A percentile compares a stretch with the other conserved stretches of the same genome.
Evolutionary conservation across 2,797 vertebrate genomes (phyloP).

Genomic region (Neosilurus hyrtlii): DNA sequence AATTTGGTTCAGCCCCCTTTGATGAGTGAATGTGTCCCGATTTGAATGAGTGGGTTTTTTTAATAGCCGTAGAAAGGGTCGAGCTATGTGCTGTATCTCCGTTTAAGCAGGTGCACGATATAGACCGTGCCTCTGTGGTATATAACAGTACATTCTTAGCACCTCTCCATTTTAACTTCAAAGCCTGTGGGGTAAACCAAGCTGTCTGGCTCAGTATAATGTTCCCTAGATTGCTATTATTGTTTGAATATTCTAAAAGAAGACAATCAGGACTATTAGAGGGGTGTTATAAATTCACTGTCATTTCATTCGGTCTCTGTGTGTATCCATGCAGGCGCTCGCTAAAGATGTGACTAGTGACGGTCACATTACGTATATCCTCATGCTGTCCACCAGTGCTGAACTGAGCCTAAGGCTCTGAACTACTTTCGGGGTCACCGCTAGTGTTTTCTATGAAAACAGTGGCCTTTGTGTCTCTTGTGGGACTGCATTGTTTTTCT

Average conservation of each 20-base stretch:
- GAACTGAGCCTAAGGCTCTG: conserved; percentile 45
- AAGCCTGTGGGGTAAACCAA: not conserved
- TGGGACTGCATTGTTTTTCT: conserved; percentile 70
- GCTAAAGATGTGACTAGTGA: conserved; percentile 18
- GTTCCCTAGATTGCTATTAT: not conserved
- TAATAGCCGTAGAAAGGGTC: not conserved
- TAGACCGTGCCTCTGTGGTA: not conserved
- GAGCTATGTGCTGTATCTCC: not conserved
- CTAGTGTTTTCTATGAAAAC: conserved; percentile 95
- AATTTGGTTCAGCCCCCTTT: conserved; percentile 21
- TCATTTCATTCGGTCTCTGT: conserved; percentile 38
- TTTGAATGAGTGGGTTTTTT: not conserved
- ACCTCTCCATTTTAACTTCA: not conserved
- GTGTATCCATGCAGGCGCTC: conserved; percentile 22
- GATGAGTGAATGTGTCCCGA: not conserved
- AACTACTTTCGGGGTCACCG: conserved; percentile 58
- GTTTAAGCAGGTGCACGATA: not conserved
- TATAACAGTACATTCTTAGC: not conserved
- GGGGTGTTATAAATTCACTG: not conserved
- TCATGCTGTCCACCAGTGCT: conserved; percentile 57
- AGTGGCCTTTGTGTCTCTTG: conserved; percentile 72
- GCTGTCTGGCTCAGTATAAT: not conserved
- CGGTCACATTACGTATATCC: not conserved
- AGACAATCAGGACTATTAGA: conserved; percentile 50
- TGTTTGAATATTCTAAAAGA: not conserved